Conservation (phyloP, 2,113 vertebrate genomes). For the Camelus dromedarius region DNA sequence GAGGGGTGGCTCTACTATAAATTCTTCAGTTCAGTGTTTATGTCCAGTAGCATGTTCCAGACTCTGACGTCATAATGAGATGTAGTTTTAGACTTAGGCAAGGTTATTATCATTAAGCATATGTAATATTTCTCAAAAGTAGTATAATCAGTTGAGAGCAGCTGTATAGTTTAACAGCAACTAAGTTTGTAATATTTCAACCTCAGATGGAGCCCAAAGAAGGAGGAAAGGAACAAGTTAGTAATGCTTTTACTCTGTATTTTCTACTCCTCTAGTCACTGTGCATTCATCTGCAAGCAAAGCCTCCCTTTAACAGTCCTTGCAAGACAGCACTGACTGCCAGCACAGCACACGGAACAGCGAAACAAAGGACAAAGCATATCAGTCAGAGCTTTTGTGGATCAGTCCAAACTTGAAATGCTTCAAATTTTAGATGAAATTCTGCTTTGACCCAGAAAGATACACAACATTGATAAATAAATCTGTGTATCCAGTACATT, state of each 20-base stretch:
- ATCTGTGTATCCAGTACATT: conserved; percentile 75
- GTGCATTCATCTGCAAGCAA: not conserved
- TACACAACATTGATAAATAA: conserved; percentile 79
- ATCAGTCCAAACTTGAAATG: conserved; percentile 83
- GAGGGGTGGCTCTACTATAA: not conserved
- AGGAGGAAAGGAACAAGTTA: not conserved
- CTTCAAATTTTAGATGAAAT: conserved; percentile 84
- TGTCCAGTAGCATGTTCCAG: not conserved
- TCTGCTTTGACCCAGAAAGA: conserved; percentile 80
- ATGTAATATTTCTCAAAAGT: not conserved
- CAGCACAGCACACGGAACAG: not conserved
- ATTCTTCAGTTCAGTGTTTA: not conserved
- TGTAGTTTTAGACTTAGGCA: not conserved
- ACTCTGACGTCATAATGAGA: not conserved
- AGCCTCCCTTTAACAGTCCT: not conserved
- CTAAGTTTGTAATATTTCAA: not conserved
- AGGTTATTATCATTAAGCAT: not conserved
- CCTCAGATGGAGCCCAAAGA: not conserved
- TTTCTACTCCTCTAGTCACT: not conserved
- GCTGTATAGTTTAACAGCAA: not conserved
- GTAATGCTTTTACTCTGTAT: not conserved
- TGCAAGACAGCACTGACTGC: not conserved
- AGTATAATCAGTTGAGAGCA: not conserved
- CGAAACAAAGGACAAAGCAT: conserved; percentile 74
- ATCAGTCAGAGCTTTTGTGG: conserved; percentile 68